Base-by-base conservation (phyloP, 2,797 vertebrate species). In the Siniperca obscura region DNA sequence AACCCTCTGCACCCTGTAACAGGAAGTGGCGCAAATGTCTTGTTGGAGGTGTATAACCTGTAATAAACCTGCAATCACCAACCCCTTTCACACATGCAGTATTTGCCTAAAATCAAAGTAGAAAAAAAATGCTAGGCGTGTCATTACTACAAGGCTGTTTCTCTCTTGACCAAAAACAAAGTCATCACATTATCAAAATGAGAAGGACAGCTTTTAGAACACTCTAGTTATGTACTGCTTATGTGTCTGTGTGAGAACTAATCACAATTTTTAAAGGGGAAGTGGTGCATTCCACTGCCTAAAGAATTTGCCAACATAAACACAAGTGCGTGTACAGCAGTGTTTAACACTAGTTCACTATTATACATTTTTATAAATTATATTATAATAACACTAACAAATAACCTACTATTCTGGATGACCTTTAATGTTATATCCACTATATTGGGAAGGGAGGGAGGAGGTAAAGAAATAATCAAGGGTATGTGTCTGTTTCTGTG, bases 21-120 rank as follows among this genome's bases (percentile, higher is more conserved):
- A 75, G 76, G n/a, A 70, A 74, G 36, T 38, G 10, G 48, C 46
- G 50, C 3, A 64, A 55, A 72, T 67, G 7, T 50, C 34, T 72
- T 69, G 22, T 52, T 56, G 46, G 7, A 57, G 42, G 52, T 34
- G 7, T 48, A 25, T 12, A 17, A 27, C 17, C 8, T 70, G 42
- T 50, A 52, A 61, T 44, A 74, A 69, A 50, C 7, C 5, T n/a
- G 6, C 50, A 71, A 17, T 62, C 55, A 70, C 11, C 9, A 64
- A 42, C 17, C 56, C 14, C 14, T 59, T 74, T 27, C 59, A 76
- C 42, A 69, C 53, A 70, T 14, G 7, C 22, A 64, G 38, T 12
- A 14, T 40, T 42, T 48, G 7, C 14, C 9, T 22, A n/a, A 62
- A 61, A 50, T 50, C 8, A 27, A 59, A 12, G 30, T 46, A 46